A percentile compares a stretch with the other conserved stretches of the same genome.
phyloP scores from a whole-genome alignment of 2,888 invertebrate species.

The Drosophila siamana region DNA sequence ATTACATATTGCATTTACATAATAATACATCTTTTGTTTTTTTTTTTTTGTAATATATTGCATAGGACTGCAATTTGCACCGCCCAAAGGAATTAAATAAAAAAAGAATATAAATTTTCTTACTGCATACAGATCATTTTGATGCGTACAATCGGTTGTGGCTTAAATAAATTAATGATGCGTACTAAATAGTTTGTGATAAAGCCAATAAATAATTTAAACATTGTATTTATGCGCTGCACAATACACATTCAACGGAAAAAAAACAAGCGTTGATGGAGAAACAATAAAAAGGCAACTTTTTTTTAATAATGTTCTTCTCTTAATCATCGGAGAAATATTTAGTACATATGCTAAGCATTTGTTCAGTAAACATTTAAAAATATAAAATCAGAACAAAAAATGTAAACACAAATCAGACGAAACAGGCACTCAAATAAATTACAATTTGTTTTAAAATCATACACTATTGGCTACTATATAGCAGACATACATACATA shows the following conservation, averaged over 20 bases:
- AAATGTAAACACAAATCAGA: constrained; percentile 3
- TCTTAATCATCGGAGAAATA: constrained; percentile 19
- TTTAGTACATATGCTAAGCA: constrained; percentile 49
- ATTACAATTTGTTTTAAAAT: constrained; percentile 21
- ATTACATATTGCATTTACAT: constrained; percentile 52
- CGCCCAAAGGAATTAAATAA: constrained; percentile 18
- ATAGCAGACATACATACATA: constrained; percentile 34
- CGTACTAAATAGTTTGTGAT: constrained; percentile 29
- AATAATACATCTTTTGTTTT: constrained; percentile 33
- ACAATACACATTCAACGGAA: constrained; percentile 3
- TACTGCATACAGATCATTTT: constrained; percentile 1
- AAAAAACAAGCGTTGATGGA: constrained; percentile 4
- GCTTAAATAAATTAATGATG: constrained; percentile 41
- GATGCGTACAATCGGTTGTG: constrained; percentile 16
- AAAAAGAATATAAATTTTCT: constrained; percentile 13
- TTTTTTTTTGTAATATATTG: constrained; percentile 24
- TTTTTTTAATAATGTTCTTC: neutral
- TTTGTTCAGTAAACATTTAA: constrained; percentile 20
- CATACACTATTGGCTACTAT: constrained; percentile 26
- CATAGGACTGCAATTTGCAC: constrained; percentile 32
- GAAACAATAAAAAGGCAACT: constrained; percentile 7
- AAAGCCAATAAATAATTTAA: constrained; percentile 1
- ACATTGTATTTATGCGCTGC: constrained; percentile 14
- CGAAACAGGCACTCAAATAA: constrained; percentile 11
- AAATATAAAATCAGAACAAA: constrained; percentile 1